These are phyloP conservation scores for Pachymerium ferrugineum DNA, from an alignment of 2,888 invertebrate species.

Conservation along the genomic window DNA sequence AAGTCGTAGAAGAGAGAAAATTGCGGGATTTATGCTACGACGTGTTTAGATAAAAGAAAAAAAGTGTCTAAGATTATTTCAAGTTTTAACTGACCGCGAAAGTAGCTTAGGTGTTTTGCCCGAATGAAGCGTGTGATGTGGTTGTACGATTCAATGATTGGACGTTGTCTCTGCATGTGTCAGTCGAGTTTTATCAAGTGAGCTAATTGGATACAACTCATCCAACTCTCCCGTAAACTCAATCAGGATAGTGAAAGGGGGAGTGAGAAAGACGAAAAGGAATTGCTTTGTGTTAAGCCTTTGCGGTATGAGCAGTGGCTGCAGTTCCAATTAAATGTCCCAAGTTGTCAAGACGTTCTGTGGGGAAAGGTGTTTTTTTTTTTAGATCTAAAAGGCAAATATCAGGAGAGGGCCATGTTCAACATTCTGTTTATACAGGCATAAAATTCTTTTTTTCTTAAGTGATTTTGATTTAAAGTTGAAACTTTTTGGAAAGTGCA, in stretches of 20 bases:
- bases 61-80: no score
- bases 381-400: neutral
- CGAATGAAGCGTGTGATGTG: neutral
- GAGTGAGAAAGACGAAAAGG: no score
- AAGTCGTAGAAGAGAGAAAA: no score
- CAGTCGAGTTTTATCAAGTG: neutral
- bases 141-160: neutral
- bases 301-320: slow-evolving; percentile 1
- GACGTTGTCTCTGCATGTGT: neutral
- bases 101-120: neutral
- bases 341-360: neutral
- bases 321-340: neutral
- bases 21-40: no score
- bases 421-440: no score
- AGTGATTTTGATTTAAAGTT: no score
- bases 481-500: no score
- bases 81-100: neutral
- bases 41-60: no score
- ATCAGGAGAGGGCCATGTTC: no score
- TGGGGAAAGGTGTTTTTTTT: neutral
- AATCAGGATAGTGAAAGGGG: slow-evolving; percentile 8
- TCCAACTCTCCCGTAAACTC: neutral
- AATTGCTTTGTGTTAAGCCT: slow-evolving; percentile 5
- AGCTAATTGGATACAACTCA: slow-evolving; percentile 13
- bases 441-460: no score